Evolutionary conservation across 2,797 vertebrate genomes (phyloP).

Genomic region (Anniella stebbinsi): DNA sequence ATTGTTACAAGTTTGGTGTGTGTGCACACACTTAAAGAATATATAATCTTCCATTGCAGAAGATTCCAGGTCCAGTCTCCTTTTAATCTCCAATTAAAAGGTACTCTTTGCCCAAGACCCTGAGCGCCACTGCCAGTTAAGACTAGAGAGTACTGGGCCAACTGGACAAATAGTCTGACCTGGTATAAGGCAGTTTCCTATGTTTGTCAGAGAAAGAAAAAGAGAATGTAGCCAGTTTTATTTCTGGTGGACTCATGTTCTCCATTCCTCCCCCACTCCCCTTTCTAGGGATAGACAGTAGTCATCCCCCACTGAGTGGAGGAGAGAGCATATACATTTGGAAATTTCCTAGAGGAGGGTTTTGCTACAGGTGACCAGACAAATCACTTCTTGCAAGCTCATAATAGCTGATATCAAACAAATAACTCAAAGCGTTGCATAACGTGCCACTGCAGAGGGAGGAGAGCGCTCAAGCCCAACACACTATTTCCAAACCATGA

Average conservation of each 20-base stretch:
- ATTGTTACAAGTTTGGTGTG: no score
- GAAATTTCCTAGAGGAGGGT: neutral
- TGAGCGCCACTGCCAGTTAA: neutral
- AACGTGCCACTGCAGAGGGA: neutral
- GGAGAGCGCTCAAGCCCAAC: neutral
- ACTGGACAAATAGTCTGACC: neutral
- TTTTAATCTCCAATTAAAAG: neutral
- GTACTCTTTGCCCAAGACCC: neutral
- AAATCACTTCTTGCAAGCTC: neutral
- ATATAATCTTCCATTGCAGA: neutral
- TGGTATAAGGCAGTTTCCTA: neutral
- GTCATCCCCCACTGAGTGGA: neutral
- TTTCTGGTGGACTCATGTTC: neutral
- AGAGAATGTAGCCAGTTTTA: neutral
- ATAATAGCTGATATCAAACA: neutral
- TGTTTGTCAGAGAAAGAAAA: neutral
- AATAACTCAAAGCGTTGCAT: neutral
- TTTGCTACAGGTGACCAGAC: neutral
- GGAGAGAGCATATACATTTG: neutral
- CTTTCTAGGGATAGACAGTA: neutral
- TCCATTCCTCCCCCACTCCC: neutral
- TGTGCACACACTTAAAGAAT: neutral
- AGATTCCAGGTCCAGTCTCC: neutral
- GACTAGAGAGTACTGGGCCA: neutral
- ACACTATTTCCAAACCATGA: neutral